These are phyloP conservation scores for Loris lydekkerianus DNA, from an alignment of 2,797 vertebrate species.

Conservation along the genomic window DNA sequence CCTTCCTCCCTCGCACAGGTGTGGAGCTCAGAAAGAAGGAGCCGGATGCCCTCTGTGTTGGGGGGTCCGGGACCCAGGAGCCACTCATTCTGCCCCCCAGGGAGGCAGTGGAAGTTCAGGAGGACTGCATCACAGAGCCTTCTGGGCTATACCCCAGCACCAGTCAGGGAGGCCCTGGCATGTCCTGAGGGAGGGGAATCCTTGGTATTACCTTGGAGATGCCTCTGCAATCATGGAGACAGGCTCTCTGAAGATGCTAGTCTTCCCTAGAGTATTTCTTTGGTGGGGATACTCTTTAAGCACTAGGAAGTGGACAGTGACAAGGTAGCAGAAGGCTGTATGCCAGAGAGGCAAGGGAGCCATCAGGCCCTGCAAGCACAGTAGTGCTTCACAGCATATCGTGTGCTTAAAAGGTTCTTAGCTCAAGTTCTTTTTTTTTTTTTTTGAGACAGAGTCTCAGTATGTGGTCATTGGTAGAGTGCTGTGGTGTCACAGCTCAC, in stretches of 20 bases:
- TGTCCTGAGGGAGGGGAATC: background rate
- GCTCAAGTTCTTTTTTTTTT: background rate
- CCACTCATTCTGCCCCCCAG: rapidly evolving
- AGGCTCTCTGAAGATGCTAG: background rate
- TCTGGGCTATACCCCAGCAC: rapidly evolving
- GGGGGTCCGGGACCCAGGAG: background rate
- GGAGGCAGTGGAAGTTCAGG: background rate
- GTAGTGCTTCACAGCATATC: background rate
- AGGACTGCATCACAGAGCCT: background rate
- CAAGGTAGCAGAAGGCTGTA: background rate
- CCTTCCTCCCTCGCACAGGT: conserved; percentile 6
- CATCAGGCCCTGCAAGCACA: background rate
- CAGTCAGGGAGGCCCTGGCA: background rate
- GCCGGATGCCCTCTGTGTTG: background rate
- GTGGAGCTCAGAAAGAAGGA: conserved; percentile 16
- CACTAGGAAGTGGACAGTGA: background rate
- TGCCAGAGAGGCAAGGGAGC: background rate
- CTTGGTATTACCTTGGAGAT: background rate
- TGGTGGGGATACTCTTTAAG: background rate
- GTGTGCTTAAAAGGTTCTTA: background rate
- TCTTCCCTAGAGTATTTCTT: background rate
- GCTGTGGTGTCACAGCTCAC: too few species aligned
- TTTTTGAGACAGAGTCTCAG: background rate
- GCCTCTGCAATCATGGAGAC: background rate
- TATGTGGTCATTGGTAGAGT: too few species aligned